A percentile compares a stretch with the other conserved stretches of the same genome.
Conservation (phyloP, 2,113 vertebrate genomes). For the Aleadryas rufinucha region DNA sequence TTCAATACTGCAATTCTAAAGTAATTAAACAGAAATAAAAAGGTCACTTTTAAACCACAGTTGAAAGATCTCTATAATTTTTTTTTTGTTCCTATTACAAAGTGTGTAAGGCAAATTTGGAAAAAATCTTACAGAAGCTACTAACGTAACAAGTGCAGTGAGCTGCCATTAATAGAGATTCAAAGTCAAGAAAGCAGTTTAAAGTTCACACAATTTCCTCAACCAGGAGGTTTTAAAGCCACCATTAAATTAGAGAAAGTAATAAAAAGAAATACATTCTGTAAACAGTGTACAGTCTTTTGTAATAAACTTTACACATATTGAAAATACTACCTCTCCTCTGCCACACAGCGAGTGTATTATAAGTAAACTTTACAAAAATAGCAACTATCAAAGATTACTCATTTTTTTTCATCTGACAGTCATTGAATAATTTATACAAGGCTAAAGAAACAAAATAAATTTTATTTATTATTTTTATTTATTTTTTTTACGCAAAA, state of each 20-base stretch:
- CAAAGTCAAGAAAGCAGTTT: constrained; percentile 54
- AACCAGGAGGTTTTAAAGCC: constrained; percentile 73
- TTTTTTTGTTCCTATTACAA: constrained; percentile 43
- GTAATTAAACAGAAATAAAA: constrained; percentile 76
- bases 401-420: constrained; percentile 66
- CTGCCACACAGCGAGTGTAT: constrained; percentile 51
- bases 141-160: constrained; percentile 68
- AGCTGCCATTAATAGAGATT: constrained; percentile 71
- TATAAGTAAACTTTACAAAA: constrained; percentile 81
- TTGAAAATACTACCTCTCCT: constrained; percentile 76
- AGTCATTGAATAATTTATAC: constrained; percentile 79
- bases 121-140: constrained; percentile 62
- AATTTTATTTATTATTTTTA: constrained; percentile 81
- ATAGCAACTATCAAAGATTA: constrained; percentile 79
- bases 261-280: constrained; percentile 81
- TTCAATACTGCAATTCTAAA: constrained; percentile 78
- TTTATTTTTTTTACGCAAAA: constrained; percentile 82
- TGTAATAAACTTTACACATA: constrained; percentile 75
- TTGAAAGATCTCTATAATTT: constrained; percentile 67
- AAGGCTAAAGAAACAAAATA: constrained; percentile 79
- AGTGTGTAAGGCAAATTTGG: constrained; percentile 63
- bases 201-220: constrained; percentile 63
- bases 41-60: constrained; percentile 90
- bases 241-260: constrained; percentile 75
- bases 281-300: constrained; percentile 77